A percentile compares a stretch with the other conserved stretches of the same genome.
Evolutionary conservation across 2,797 vertebrate species (phyloP).

Genomic region (Brotula barbata): DNA sequence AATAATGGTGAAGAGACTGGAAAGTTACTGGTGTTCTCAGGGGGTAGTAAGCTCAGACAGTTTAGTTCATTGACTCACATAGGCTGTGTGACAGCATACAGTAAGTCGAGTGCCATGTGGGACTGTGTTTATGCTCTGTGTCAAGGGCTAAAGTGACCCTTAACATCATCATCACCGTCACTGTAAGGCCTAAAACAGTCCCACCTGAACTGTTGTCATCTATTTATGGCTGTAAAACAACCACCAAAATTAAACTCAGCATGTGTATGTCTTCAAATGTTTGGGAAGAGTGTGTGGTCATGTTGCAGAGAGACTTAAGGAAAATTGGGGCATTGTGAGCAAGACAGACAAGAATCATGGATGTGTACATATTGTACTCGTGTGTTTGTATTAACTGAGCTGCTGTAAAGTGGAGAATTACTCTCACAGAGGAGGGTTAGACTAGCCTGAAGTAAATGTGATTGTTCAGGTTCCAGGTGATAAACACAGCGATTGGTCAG

Average conservation of each 20-base stretch:
- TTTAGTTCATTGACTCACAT: neutral
- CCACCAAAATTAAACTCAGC: conserved; percentile 1
- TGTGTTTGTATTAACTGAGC: conserved; percentile 25
- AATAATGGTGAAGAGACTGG: neutral
- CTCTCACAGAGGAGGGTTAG: conserved; percentile 62
- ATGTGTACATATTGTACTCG: conserved; percentile 16
- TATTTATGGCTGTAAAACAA: neutral
- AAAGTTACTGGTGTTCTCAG: neutral
- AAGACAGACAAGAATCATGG: conserved; percentile 33
- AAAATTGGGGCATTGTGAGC: conserved; percentile 43
- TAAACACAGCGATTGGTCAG: conserved; percentile 72
- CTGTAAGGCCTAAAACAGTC: conserved; percentile 9
- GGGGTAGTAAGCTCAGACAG: neutral
- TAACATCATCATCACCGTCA: neutral
- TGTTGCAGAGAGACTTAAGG: conserved; percentile 33
- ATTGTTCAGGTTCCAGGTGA: conserved; percentile 71
- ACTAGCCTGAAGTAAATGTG: conserved; percentile 61
- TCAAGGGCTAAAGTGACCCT: conserved; percentile 2
- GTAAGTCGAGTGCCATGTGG: conserved; percentile 8
- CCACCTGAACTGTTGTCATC: neutral
- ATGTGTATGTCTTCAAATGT: conserved; percentile 26
- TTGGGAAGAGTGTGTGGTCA: conserved; percentile 16
- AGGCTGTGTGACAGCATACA: conserved; percentile 3
- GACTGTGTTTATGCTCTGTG: conserved; percentile 10
- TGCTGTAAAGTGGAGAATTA: conserved; percentile 43